Percentiles rank a stretch among this genome's conserved stretches.
phyloP scores from a whole-genome alignment of 2,113 vertebrate genomes.

The Oreamnos americanus region DNA sequence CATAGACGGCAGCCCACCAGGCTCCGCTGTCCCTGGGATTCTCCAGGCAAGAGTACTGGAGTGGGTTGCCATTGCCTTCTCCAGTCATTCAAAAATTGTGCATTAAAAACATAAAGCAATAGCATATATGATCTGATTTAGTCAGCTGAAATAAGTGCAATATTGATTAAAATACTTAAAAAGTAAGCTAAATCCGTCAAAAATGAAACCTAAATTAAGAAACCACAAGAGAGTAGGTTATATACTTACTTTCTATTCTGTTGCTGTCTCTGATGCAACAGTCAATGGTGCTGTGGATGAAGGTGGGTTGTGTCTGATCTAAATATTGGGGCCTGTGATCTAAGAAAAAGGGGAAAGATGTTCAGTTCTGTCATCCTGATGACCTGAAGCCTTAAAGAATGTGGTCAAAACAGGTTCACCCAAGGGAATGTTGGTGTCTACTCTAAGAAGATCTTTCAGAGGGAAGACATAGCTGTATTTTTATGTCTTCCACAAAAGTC shows the following conservation, averaged over 20 bases:
- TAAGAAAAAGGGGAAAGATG: slow-evolving; percentile 40
- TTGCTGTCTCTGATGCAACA: slow-evolving; percentile 93
- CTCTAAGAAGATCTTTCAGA: background rate
- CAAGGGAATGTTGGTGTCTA: background rate
- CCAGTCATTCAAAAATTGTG: background rate
- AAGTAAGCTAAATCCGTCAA: background rate
- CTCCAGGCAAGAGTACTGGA: no score
- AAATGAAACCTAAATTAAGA: background rate
- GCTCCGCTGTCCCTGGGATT: no score
- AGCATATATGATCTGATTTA: background rate
- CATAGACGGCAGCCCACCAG: no score
- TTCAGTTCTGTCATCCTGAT: background rate
- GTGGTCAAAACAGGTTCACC: background rate
- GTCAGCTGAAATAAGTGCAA: background rate
- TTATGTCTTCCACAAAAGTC: background rate
- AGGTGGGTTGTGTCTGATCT: slow-evolving; percentile 94
- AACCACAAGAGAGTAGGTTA: background rate
- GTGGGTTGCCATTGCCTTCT: no score
- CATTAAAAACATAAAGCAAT: background rate
- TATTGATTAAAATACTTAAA: background rate
- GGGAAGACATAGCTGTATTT: background rate
- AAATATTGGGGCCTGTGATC: slow-evolving; percentile 83
- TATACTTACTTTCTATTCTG: slow-evolving; percentile 86
- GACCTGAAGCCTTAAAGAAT: background rate
- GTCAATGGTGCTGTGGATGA: slow-evolving; percentile 93